These are phyloP conservation scores for Toxotes jaculatrix DNA, from an alignment of 2,113 vertebrate genomes.

Conservation along the genomic window DNA sequence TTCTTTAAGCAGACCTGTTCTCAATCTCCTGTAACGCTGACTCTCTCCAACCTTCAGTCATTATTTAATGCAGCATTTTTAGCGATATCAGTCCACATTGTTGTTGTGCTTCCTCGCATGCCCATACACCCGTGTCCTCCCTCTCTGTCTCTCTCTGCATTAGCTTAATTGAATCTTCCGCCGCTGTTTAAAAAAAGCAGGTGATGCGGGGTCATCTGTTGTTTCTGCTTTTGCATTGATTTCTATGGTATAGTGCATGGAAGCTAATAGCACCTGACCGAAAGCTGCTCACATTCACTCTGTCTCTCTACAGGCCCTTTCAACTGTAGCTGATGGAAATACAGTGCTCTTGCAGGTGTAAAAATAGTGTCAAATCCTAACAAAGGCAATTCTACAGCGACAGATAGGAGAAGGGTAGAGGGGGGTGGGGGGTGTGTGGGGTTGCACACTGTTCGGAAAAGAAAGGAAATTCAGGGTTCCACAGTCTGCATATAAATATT, in stretches of 20 bases:
- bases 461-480: slow-evolving; percentile 65
- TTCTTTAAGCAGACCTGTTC: slow-evolving; percentile 4
- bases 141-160: slow-evolving; percentile 33
- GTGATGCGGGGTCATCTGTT: neutral
- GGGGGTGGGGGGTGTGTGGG: neutral
- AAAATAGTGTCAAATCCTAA: slow-evolving; percentile 75
- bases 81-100: slow-evolving; percentile 27
- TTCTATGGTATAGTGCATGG: slow-evolving; percentile 21
- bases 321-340: slow-evolving; percentile 45
- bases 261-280: slow-evolving; percentile 62
- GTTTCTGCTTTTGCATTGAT: slow-evolving; percentile 36
- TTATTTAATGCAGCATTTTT: slow-evolving; percentile 43
- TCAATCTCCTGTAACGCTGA: slow-evolving; percentile 1
- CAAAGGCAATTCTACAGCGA: slow-evolving; percentile 72
- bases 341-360: slow-evolving; percentile 57
- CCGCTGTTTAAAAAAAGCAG: slow-evolving; percentile 26
- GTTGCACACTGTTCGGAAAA: slow-evolving; percentile 49
- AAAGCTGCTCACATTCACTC: slow-evolving; percentile 33
- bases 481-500: slow-evolving; percentile 85
- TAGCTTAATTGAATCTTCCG: slow-evolving; percentile 62
- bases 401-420: slow-evolving; percentile 39
- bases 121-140: slow-evolving; percentile 12
- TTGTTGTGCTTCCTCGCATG: slow-evolving; percentile 25
- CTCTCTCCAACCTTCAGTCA: slow-evolving; percentile 5
- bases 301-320: slow-evolving; percentile 40